Evolutionary conservation across 2,797 vertebrate species (phyloP), one percentile per base, ranked within the genome.

Genomic region (Eptatretus atami): DNA sequence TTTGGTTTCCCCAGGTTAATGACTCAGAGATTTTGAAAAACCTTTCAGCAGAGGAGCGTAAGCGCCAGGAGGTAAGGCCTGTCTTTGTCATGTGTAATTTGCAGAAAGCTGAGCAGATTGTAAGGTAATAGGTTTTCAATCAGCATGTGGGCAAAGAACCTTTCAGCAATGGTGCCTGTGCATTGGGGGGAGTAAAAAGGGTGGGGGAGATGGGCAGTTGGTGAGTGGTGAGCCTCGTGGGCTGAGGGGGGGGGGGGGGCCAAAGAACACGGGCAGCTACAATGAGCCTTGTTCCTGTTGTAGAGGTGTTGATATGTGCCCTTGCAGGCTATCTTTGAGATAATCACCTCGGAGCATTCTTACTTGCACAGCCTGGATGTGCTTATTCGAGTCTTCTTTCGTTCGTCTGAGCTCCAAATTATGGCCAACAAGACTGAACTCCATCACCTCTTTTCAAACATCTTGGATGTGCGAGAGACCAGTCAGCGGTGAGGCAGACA

Each of bases 371-470:
- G 92, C 71, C 75, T 98, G 71, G 82, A 90, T 72, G 82, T 96
- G 72, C 76, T 98, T 55, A 84, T 88, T 70, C 78, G 82, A 61
- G 82, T 98, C 80, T 96, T 98, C 73, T 87, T 95, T 72, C 78
- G 86, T 71, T 96, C 86, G 1, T 70, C 77, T 14, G 82, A 83
- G 12, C 78, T 96, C 69, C 78, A 79, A 1, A 76, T 82, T 15
- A 80, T 82, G 10, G 93, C 95, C 81, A 95, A 84, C 70, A 96
- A 95, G 73, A 98, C 81, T 0, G 87, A 98, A 68, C 82, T 75
- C 73, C 92, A 98, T 67, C 92, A 98, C 73, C 86, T 98, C 53
- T 98, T 98, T 74, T 98, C 92, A 70, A 98, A 98, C 68, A 95
- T 98, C 69, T 69, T 73, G 0, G 92, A 98, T 3, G 86, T 98